Evolutionary conservation across 2,888 invertebrate species (phyloP).

Genomic region (Chaetoderma sp.): DNA sequence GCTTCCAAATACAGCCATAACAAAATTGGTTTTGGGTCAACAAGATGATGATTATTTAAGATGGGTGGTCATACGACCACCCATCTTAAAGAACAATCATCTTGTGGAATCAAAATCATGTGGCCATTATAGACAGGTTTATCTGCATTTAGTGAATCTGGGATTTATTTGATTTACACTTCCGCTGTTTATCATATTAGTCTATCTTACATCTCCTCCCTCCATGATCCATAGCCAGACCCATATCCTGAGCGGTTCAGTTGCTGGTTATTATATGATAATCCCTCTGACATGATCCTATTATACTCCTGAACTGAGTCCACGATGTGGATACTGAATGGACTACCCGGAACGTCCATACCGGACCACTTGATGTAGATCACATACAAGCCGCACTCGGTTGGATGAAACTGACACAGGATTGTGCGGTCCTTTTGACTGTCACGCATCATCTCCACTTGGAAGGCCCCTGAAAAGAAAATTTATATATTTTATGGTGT

Average conservation of each 20-base stretch:
- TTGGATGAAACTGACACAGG: constrained; percentile 97
- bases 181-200: too few relatives aligned
- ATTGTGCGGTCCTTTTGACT: constrained; percentile 98
- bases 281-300: constrained; percentile 45
- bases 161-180: too few relatives aligned
- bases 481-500: neutral
- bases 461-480: constrained; percentile 83
- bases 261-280: neutral
- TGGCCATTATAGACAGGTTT: too few relatives aligned
- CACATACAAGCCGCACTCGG: constrained; percentile 97
- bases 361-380: constrained; percentile 99
- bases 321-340: constrained; percentile 98
- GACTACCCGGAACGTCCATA: constrained; percentile 96
- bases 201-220: too few relatives aligned
- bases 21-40: too few relatives aligned
- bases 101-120: too few relatives aligned
- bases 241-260: neutral
- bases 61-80: too few relatives aligned
- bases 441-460: constrained; percentile 99
- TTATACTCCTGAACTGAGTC: constrained; percentile 95
- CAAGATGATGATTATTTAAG: too few relatives aligned
- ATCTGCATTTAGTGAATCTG: too few relatives aligned
- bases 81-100: too few relatives aligned
- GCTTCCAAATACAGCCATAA: too few relatives aligned
- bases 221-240: neutral